Evolutionary conservation across 2,888 invertebrate species (phyloP).

Genomic region (Cataglyphis cursor): DNA sequence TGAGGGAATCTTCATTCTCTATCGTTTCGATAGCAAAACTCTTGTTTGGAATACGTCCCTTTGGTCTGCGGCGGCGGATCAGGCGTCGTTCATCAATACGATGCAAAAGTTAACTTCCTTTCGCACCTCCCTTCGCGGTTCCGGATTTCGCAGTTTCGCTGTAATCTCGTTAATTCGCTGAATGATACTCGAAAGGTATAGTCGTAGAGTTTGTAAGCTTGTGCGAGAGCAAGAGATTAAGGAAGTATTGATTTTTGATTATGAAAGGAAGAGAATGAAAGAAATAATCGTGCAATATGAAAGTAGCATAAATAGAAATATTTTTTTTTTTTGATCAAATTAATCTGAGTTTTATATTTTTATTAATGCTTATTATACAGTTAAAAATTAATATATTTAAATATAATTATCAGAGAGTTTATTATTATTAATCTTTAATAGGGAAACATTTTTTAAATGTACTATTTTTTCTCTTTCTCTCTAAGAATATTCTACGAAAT

Average conservation of each 20-base stretch:
- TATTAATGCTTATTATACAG: not conserved
- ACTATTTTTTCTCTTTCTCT: not conserved
- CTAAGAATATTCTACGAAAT: not conserved
- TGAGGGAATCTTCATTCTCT: constrained; percentile 23
- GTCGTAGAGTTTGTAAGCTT: constrained; percentile 22
- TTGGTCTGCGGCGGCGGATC: constrained; percentile 46
- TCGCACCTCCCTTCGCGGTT: constrained; percentile 18
- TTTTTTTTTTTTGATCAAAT: not conserved
- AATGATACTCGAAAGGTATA: constrained; percentile 12
- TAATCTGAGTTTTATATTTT: constrained; percentile 11
- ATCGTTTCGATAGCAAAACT: constrained; percentile 34
- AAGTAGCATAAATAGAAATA: not conserved
- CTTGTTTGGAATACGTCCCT: constrained; percentile 54
- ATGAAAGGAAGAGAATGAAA: not conserved
- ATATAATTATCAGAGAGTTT: not conserved
- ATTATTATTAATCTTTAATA: not conserved
- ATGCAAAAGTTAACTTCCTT: constrained; percentile 58
- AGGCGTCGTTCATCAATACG: constrained; percentile 31
- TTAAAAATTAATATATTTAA: constrained; percentile 15
- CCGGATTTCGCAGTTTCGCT: not conserved
- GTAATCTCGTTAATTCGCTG: constrained; percentile 41
- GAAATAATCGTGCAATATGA: not conserved
- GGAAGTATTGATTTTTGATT: constrained; percentile 12
- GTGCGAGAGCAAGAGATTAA: constrained; percentile 39
- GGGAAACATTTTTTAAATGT: not conserved